Base-by-base conservation (phyloP, 1,140 invertebrate species). In the Danaus plexippus region DNA sequence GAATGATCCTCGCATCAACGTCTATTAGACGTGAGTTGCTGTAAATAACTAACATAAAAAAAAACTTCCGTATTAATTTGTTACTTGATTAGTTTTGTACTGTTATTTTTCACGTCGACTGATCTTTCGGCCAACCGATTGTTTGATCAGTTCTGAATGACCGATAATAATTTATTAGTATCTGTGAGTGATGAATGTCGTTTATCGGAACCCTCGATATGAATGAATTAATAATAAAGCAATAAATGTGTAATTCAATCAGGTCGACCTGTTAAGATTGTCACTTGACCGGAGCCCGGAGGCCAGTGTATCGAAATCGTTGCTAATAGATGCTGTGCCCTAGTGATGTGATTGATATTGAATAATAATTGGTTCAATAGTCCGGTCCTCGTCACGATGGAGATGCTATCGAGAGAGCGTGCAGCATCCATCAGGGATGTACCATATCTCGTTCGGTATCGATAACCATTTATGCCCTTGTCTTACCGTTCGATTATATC, bases 311-410 rank as follows among this genome's bases (percentile, higher is more conserved):
- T 45, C 61, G 57, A 59, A 45, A 47, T 65, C 59, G 50, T 47
- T 54, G 53, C 22, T 32, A 32, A 32, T 32, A 32, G 22, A 32
- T 32, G 22, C 6, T 22, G 2, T 22, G 18, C 18, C 22, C 22
- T 32, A 32, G 22, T 32, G 67, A 73, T 67, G 64, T 67, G 59
- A 61, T 62, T 68, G 69, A 73, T 81, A 82, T 85, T 82, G 79
- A 81, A 85, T 83, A 82, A 75, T 82, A 85, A 82, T 85, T 85
- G 78, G 79, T 80, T 73, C 81, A 78, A 74, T 64, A 67, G 67
- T 59, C 54, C 59, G 63, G 59, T 62, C 58, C 58, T 57, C 73
- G 73, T 81, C 79, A 82, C 79, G 79, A 82, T 71, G 63, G 69
- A 73, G 81, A 85, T 85, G 66, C 51, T 81, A 85, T 83, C 79